These are phyloP conservation scores for Hoplodrina ambigua DNA, from an alignment of 2,888 invertebrate genomes.

Conservation along the genomic window DNA sequence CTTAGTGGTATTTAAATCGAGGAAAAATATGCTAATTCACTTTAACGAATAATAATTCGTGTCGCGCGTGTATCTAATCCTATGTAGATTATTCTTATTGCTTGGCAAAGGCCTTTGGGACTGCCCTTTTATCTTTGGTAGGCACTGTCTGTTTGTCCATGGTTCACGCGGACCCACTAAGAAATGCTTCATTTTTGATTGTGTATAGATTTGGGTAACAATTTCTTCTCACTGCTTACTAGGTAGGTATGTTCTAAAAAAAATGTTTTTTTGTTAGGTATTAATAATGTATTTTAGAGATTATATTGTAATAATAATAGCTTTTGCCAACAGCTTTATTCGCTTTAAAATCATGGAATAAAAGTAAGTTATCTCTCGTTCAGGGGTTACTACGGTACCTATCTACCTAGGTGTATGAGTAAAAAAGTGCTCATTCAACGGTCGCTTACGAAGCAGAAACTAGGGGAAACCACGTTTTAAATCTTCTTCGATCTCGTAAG, in stretches of 20 bases:
- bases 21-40: slow-evolving; percentile 19
- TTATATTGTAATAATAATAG: too few species aligned
- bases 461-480: slow-evolving; percentile 65
- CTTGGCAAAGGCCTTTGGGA: background rate
- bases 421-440: slow-evolving; percentile 52
- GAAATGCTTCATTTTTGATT: background rate
- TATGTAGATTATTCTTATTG: background rate
- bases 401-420: background rate
- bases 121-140: background rate
- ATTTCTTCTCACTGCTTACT: too few species aligned
- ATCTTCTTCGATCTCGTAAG: slow-evolving; percentile 69
- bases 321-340: too few species aligned
- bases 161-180: background rate
- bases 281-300: background rate
- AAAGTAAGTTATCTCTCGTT: too few species aligned
- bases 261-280: too few species aligned
- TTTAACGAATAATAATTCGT: slow-evolving; percentile 20
- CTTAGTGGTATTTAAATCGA: slow-evolving; percentile 23
- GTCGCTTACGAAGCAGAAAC: slow-evolving; percentile 55
- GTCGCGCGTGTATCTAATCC: background rate
- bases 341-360: too few species aligned
- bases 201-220: background rate
- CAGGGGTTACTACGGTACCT: background rate
- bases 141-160: background rate
- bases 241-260: too few species aligned